Conservation (phyloP, 2,113 vertebrate genomes). For the Dissostichus mawsoni region DNA sequence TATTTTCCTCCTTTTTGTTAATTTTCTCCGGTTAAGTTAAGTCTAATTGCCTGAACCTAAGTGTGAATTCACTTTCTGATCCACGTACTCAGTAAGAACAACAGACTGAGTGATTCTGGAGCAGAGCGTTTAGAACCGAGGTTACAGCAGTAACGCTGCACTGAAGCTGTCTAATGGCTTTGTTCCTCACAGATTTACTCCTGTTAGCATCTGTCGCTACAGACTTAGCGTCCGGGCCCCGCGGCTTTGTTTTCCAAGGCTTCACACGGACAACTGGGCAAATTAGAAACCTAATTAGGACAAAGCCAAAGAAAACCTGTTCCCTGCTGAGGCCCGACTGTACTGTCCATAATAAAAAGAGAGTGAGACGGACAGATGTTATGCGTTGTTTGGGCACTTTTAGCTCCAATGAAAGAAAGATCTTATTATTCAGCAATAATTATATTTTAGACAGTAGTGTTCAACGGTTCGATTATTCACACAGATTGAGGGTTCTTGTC, state of each 20-base stretch:
- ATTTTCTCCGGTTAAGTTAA: neutral
- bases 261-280: conserved; percentile 36
- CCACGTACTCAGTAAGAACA: conserved; percentile 31
- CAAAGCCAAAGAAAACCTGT: conserved; percentile 12
- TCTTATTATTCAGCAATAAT: no score
- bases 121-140: conserved; percentile 20
- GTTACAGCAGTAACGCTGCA: neutral
- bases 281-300: conserved; percentile 64
- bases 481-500: no score
- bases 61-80: conserved; percentile 37
- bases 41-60: conserved; percentile 10
- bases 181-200: conserved; percentile 66
- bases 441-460: neutral
- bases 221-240: conserved; percentile 39
- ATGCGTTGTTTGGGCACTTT: no score
- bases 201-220: conserved; percentile 68
- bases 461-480: no score
- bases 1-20: neutral
- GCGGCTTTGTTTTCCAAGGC: conserved; percentile 41
- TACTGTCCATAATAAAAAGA: neutral
- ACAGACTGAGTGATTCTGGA: conserved; percentile 41
- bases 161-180: conserved; percentile 37
- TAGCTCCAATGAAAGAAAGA: neutral
- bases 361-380: no score
- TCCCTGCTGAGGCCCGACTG: neutral